These are phyloP conservation scores for Alviniconcha marisindica DNA, from an alignment of 1,140 invertebrate genomes.

Conservation along the genomic window DNA sequence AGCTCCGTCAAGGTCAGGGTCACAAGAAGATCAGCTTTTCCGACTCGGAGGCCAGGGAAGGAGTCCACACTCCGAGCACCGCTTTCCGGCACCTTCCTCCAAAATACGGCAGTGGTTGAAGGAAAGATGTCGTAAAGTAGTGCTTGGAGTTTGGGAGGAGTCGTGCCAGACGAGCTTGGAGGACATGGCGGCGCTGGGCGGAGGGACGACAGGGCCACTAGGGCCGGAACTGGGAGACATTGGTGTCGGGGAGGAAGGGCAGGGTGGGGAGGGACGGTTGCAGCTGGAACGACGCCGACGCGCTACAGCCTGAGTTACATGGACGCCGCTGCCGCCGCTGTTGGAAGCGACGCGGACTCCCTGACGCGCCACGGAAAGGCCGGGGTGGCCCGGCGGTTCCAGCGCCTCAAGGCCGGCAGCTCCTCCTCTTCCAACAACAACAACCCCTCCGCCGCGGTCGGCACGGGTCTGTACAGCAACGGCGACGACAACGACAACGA, in stretches of 20 bases:
- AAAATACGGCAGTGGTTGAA: too few relatives aligned
- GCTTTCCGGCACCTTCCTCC: too few relatives aligned
- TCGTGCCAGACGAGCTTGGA: slow-evolving; percentile 37
- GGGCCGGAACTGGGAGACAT: too few relatives aligned
- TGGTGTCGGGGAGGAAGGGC: too few relatives aligned
- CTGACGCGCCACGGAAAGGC: not conserved
- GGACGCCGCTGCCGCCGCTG: not conserved
- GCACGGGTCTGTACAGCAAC: too few relatives aligned
- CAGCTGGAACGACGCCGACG: not conserved
- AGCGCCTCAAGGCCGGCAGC: not conserved
- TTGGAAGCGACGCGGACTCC: not conserved
- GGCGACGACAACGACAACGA: too few relatives aligned
- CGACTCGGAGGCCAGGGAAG: slow-evolving; percentile 78
- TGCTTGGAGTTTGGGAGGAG: too few relatives aligned
- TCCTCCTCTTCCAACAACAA: too few relatives aligned
- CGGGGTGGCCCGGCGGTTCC: not conserved
- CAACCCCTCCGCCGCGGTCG: too few relatives aligned
- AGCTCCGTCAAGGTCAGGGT: not conserved
- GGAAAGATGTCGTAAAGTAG: too few relatives aligned
- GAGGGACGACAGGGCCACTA: too few relatives aligned
- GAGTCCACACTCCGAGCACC: too few relatives aligned
- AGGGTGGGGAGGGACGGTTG: not conserved
- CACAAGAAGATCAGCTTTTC: slow-evolving; percentile 84
- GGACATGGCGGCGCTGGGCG: not conserved
- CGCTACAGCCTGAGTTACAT: not conserved